Conservation (phyloP, 1,140 invertebrate species). For the Procambarus clarkii region DNA sequence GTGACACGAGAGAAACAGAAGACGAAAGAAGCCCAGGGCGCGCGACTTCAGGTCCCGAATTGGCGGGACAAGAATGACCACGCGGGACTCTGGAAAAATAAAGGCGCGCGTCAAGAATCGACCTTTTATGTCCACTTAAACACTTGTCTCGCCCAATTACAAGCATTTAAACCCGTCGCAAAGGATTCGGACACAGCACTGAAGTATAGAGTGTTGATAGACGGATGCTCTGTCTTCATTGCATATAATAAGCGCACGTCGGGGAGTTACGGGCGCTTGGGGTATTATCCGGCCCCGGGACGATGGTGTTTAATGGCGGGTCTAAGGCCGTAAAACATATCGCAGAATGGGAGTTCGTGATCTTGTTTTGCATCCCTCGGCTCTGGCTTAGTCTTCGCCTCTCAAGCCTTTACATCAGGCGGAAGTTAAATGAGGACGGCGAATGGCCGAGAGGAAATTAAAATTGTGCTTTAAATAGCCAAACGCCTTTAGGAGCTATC, state of each 20-base stretch:
- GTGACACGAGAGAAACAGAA: not conserved
- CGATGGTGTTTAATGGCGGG: constrained; percentile 68
- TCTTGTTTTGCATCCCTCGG: constrained; percentile 46
- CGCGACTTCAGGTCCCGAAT: not conserved
- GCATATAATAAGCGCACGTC: constrained; percentile 66
- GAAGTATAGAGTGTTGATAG: constrained; percentile 69
- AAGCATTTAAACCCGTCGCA: constrained; percentile 58
- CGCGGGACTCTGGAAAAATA: constrained; percentile 18
- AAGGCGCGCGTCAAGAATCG: constrained; percentile 43
- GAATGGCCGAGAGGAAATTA: not conserved
- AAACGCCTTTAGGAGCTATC: too few relatives aligned
- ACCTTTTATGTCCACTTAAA: constrained; percentile 55
- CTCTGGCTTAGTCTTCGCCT: constrained; percentile 49
- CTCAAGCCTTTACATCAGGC: not conserved
- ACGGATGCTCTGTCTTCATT: constrained; percentile 70
- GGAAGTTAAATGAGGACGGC: not conserved
- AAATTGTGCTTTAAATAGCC: not conserved
- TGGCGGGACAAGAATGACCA: constrained; percentile 8
- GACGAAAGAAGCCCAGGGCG: not conserved
- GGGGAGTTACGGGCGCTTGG: constrained; percentile 56
- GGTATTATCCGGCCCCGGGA: constrained; percentile 52
- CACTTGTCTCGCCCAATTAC: constrained; percentile 65
- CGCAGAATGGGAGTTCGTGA: constrained; percentile 66
- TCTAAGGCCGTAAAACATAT: constrained; percentile 65
- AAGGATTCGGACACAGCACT: constrained; percentile 59